Evolutionary conservation across 2,888 invertebrate species (phyloP).

Genomic region (Dione vanillae): DNA sequence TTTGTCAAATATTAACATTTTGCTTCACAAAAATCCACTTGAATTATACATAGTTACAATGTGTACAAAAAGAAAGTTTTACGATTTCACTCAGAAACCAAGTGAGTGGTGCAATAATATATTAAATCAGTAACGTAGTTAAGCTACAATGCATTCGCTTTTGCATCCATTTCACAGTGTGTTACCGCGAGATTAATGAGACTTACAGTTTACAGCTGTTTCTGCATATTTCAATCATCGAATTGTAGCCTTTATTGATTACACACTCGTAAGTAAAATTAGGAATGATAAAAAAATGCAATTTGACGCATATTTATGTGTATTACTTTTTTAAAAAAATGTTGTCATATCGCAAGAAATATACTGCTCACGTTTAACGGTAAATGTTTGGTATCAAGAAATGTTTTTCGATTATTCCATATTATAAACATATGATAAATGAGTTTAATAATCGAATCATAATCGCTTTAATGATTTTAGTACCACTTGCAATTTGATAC

Average conservation of each 20-base stretch:
- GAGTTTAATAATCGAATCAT: slow-evolving; percentile 1
- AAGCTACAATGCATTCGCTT: slow-evolving; percentile 31
- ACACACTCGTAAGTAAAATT: not conserved
- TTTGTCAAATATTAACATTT: no score
- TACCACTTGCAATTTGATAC: slow-evolving; percentile 22
- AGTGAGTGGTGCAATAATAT: slow-evolving; percentile 12
- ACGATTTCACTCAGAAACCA: not conserved
- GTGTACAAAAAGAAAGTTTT: slow-evolving; percentile 1
- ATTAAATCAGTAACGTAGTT: slow-evolving; percentile 27
- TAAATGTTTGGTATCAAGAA: not conserved
- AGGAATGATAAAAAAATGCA: no score
- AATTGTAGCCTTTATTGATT: slow-evolving; percentile 15
- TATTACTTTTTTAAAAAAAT: no score
- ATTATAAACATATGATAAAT: slow-evolving; percentile 5
- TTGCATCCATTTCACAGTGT: slow-evolving; percentile 45
- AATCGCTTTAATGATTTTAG: slow-evolving; percentile 18
- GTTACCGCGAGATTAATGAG: slow-evolving; percentile 45
- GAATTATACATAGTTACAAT: not conserved
- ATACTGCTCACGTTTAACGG: not conserved
- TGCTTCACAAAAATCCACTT: not conserved
- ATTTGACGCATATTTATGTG: no score
- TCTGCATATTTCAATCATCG: not conserved
- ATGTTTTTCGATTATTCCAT: not conserved
- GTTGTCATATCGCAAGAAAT: no score
- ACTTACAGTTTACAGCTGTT: slow-evolving; percentile 30